Conservation (phyloP, 2,888 invertebrate species). For the Dichetophora obliterata region DNA sequence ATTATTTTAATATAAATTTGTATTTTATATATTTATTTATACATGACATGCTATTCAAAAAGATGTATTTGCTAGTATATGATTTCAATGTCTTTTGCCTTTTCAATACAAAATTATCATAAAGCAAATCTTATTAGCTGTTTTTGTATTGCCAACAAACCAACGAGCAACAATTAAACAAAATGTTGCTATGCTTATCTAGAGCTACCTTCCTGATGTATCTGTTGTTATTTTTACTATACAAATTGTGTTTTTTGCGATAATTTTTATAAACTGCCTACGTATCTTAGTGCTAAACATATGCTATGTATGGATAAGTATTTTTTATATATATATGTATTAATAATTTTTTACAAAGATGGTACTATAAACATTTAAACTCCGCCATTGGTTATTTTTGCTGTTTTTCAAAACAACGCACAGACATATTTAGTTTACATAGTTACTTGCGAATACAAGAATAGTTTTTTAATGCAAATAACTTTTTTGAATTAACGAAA, state of each 20-base stretch:
- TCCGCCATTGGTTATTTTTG: background rate
- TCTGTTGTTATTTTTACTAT: constrained; percentile 7
- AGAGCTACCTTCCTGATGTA: constrained; percentile 37
- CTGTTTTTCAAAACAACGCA: background rate
- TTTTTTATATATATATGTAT: constrained; percentile 7
- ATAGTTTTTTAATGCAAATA: too few species aligned
- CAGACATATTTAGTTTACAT: too few species aligned
- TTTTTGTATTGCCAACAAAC: background rate
- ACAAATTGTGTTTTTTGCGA: background rate
- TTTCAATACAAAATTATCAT: constrained; percentile 37
- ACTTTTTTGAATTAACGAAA: too few species aligned
- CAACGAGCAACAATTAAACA: background rate
- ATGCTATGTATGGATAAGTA: too few species aligned
- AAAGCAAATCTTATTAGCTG: background rate
- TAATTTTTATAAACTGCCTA: too few species aligned
- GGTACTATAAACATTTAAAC: background rate
- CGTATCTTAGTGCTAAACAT: too few species aligned
- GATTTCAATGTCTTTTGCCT: background rate
- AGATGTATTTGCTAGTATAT: constrained; percentile 15
- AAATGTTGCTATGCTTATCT: constrained; percentile 5
- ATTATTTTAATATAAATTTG: background rate
- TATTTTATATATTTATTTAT: constrained; percentile 11
- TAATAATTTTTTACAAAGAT: background rate
- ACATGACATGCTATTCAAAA: constrained; percentile 32
- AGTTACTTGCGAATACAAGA: too few species aligned